phyloP scores from a whole-genome alignment of 2,888 invertebrate genomes.

The Apodemia mormo region DNA sequence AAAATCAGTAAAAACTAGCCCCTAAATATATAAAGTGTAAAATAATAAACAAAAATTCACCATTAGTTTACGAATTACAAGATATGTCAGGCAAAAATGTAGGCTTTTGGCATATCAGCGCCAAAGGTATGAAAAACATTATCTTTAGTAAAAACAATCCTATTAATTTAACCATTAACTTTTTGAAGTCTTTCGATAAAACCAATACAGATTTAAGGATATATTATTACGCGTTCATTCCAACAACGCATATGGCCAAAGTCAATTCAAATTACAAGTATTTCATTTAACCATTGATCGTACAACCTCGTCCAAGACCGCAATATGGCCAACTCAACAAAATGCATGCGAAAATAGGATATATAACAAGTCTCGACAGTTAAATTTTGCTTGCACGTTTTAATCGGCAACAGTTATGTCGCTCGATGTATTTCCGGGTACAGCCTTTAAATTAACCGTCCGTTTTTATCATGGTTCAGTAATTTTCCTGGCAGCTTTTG shows the following conservation, averaged over 20 bases:
- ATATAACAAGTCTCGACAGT: not conserved
- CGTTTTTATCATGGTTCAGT: conserved; percentile 14
- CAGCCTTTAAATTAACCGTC: conserved; percentile 18
- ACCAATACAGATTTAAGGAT: conserved; percentile 3
- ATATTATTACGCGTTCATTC: not conserved
- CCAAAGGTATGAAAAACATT: no score
- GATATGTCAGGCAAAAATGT: no score
- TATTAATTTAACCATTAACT: not conserved
- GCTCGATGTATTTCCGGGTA: conserved; percentile 16
- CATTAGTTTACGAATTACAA: no score
- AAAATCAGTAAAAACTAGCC: no score
- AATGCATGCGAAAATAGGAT: conserved; percentile 3
- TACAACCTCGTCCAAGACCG: conserved; percentile 7
- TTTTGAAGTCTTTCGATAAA: not conserved
- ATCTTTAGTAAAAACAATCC: no score
- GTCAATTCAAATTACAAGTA: conserved; percentile 19
- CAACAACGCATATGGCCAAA: conserved; percentile 8
- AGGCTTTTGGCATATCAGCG: no score
- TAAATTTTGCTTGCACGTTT: not conserved
- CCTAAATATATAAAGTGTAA: no score
- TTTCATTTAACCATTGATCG: conserved; percentile 18
- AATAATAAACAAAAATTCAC: no score
- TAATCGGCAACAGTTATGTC: conserved; percentile 7
- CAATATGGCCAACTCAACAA: not conserved
- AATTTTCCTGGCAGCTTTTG: conserved; percentile 14